Evolutionary conservation across 2,888 invertebrate species (phyloP).

Genomic region (Ophion slaviceki): DNA sequence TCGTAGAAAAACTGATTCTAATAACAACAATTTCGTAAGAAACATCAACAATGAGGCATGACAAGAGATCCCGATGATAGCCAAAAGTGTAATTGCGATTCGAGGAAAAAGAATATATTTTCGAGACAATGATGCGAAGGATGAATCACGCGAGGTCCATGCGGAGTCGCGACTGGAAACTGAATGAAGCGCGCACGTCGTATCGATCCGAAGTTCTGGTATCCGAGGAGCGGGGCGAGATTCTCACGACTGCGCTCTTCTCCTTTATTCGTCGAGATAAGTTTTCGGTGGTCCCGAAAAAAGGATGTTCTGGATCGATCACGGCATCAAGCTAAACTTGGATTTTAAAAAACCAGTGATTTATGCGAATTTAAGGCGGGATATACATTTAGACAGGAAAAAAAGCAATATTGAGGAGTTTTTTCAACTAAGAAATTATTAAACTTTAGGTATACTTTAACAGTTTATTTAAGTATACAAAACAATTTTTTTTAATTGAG

Average conservation of each 20-base stretch:
- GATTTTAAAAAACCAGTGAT: too few species aligned
- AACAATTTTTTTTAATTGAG: too few species aligned
- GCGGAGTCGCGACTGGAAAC: slow-evolving; percentile 60
- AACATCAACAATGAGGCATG: not conserved
- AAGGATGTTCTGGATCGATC: not conserved
- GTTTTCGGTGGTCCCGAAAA: slow-evolving; percentile 1
- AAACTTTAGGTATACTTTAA: too few species aligned
- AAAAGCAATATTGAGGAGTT: too few species aligned
- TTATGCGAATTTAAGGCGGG: too few species aligned
- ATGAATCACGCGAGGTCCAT: slow-evolving; percentile 70
- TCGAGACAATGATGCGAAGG: slow-evolving; percentile 38
- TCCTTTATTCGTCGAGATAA: slow-evolving; percentile 32
- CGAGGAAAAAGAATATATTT: slow-evolving; percentile 18
- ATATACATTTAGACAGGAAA: too few species aligned
- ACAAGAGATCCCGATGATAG: not conserved
- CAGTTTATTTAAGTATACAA: too few species aligned
- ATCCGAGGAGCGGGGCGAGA: slow-evolving; percentile 43
- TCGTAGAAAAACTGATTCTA: not conserved
- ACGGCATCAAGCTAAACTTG: too few species aligned
- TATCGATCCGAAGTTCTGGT: slow-evolving; percentile 73
- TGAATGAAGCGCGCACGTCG: slow-evolving; percentile 74
- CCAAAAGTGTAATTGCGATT: not conserved
- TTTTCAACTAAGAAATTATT: too few species aligned
- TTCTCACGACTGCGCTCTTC: slow-evolving; percentile 65
- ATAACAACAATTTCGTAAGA: not conserved